These are phyloP conservation scores for Eonycteris spelaea DNA, from an alignment of 2,113 vertebrate species.

Conservation along the genomic window DNA sequence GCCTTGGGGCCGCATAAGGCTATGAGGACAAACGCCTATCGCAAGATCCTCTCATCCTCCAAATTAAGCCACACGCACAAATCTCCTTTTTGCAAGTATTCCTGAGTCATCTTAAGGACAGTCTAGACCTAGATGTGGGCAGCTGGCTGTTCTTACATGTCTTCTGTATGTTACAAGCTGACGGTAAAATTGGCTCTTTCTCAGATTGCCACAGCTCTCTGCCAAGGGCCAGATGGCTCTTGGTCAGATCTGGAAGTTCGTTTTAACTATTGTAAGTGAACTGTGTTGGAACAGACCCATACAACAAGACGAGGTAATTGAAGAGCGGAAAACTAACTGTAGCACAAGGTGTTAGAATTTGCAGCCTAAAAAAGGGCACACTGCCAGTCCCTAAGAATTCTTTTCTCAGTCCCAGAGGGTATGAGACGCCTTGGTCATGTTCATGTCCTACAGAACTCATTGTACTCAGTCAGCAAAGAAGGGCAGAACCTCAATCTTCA, in stretches of 20 bases:
- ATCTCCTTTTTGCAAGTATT: neutral
- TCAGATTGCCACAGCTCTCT: neutral
- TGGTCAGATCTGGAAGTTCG: neutral
- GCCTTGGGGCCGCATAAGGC: neutral
- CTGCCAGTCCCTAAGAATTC: neutral
- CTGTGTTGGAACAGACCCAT: neutral
- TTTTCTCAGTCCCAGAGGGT: neutral
- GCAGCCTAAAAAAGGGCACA: neutral
- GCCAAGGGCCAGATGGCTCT: neutral
- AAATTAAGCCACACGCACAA: neutral
- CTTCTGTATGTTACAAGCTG: neutral
- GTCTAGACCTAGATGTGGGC: neutral
- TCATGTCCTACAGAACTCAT: neutral
- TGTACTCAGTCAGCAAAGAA: neutral
- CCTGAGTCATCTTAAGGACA: neutral
- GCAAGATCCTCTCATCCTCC: neutral
- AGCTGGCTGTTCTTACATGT: neutral
- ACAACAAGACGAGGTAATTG: neutral
- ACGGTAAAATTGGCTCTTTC: neutral
- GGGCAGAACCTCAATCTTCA: neutral
- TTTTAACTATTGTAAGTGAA: neutral
- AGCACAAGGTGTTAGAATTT: accelerated
- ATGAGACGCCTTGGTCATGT: neutral
- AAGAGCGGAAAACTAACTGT: neutral
- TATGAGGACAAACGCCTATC: neutral